A percentile compares a stretch with the other conserved stretches of the same genome.
These are phyloP conservation scores for Aelia acuminata DNA, from an alignment of 2,888 invertebrate genomes.

Conservation along the genomic window DNA sequence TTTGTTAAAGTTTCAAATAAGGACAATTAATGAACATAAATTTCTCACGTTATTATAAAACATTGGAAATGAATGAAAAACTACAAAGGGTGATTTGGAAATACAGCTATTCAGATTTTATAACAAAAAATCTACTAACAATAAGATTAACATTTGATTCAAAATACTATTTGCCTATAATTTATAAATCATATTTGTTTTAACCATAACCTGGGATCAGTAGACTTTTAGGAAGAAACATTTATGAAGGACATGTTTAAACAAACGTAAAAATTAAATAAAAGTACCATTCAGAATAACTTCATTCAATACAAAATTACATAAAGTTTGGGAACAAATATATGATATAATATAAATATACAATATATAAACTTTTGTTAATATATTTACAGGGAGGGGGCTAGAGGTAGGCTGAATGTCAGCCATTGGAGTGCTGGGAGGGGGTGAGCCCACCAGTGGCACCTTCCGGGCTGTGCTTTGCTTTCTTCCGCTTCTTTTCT, in stretches of 20 bases:
- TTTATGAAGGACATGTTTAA: background rate
- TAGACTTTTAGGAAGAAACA: background rate
- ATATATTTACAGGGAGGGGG: conserved; percentile 50
- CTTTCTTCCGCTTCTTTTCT: conserved; percentile 95
- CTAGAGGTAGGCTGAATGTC: conserved; percentile 56
- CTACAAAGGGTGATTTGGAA: too few relatives aligned
- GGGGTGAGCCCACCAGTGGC: conserved; percentile 76
- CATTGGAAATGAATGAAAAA: too few relatives aligned
- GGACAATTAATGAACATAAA: background rate
- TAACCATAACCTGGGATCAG: background rate
- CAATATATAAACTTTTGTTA: conserved; percentile 41
- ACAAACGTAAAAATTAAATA: background rate
- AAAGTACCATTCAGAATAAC: conserved; percentile 12
- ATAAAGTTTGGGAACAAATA: conserved; percentile 41
- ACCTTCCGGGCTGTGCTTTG: conserved; percentile 92
- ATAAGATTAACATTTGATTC: background rate
- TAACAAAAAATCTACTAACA: background rate
- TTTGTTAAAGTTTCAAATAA: background rate
- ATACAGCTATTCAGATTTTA: background rate
- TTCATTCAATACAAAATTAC: background rate
- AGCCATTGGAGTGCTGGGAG: conserved; percentile 73
- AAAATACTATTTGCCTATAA: background rate
- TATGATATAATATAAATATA: conserved; percentile 18
- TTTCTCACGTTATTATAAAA: background rate
- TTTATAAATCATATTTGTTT: background rate